Evolutionary conservation across 2,113 vertebrate genomes (phyloP), one percentile per base, ranked within the genome.

Genomic region (Orycteropus afer): DNA sequence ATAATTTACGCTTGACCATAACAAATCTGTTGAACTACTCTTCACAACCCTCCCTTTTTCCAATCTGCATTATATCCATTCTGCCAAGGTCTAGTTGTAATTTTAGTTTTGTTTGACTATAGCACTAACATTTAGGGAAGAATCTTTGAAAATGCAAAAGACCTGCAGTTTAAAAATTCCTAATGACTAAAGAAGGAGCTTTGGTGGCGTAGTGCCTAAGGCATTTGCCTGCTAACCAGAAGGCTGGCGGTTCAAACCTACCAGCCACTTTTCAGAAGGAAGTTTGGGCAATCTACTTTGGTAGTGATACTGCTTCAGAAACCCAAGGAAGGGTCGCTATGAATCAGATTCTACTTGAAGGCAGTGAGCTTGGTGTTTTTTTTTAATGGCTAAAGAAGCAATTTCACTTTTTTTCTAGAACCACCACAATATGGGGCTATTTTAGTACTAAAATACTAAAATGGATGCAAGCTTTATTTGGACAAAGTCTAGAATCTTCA

Each of bases 381-480:
- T n/a, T n/a, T n/a, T 71, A 93, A 77, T 93, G 87, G 47, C 9
- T 82, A 49, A 93, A 74, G 15, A 90, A 85, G 34, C 34, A 67
- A 5, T 79, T 74, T 89, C 42, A 86, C 67, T 65, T 17, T 84
- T 78, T 88, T 93, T 93, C 78, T 82, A 85, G 65, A 92, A 92
- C 69, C 7, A 74, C 9, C 32, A 40, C 7, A 84, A 18, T 18
- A 34, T 27, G 17, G 59, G 8, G n/a, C 7, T 61, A 69, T 78
- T 94, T 94, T 55, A 37, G 29, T 82, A 90, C 17, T 12, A 87
- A 93, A 86, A 90, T 81, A 22, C 82, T 91, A 89, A 86, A 23
- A 85, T 59, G 37, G 59, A 87, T 45, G 3, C 32, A 84, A 87
- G 77, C 8, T 10, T 74, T 86, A 5, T 45, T 63, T 89, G 57